Evolutionary conservation across 2,113 vertebrate species (phyloP).

Genomic region (Malurus melanocephalus): DNA sequence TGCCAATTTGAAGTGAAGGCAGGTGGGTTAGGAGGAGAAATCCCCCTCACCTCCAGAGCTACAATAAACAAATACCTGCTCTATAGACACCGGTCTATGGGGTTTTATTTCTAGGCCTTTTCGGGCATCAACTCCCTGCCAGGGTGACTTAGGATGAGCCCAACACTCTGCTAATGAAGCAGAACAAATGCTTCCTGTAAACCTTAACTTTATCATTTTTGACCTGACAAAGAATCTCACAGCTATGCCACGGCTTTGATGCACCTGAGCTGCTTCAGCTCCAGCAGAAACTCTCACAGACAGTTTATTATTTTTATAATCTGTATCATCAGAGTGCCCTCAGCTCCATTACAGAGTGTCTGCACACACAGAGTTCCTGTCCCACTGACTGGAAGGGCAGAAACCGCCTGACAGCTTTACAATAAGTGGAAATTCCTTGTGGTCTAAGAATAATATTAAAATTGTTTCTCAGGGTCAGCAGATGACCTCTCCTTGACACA

Average conservation of each 20-base stretch:
- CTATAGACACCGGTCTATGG: no score
- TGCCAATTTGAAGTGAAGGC: no score
- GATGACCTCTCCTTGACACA: background rate
- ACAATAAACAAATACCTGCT: no score
- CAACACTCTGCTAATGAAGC: background rate
- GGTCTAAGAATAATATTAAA: slow-evolving; percentile 24
- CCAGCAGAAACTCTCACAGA: background rate
- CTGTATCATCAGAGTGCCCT: background rate
- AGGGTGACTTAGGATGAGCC: background rate
- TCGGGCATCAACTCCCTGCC: background rate
- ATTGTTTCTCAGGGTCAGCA: slow-evolving; percentile 15
- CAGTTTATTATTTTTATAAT: background rate
- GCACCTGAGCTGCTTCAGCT: background rate
- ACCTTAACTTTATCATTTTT: background rate
- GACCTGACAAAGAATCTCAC: background rate
- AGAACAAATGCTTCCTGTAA: background rate
- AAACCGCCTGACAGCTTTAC: background rate
- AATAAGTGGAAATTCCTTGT: slow-evolving; percentile 33
- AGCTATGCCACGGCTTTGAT: background rate
- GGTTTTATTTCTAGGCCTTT: no score
- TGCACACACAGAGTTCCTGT: background rate
- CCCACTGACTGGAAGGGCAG: background rate
- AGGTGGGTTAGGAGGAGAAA: no score
- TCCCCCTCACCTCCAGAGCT: no score
- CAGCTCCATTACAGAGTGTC: background rate